Base-by-base conservation (phyloP, 1,140 invertebrate genomes). In the Asbolus verrucosus region DNA sequence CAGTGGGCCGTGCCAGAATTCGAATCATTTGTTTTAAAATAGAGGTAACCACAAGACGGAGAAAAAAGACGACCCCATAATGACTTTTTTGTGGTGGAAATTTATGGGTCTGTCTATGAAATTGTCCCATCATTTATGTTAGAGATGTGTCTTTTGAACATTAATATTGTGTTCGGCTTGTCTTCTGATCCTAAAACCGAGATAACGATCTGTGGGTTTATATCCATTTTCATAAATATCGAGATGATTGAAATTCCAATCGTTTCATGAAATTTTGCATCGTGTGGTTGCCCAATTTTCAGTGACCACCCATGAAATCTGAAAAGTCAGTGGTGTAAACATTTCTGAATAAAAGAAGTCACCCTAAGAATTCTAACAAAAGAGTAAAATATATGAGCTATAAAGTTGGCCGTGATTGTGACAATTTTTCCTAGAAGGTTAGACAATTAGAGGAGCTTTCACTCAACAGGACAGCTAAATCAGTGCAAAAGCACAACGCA, bases 111-210 rank as follows among this genome's bases (percentile, higher is more conserved):
- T 60, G 11, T 69, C 66, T 69, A 50, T 38, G 72, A 41, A 73
- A 73, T 73, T 73, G 72, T 73, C 72, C 72, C 72, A 73, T 73
- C 72, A 71, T 73, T 73, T 73, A 73, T 36, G 65, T 36, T 33
- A 18, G 33, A 36, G 69, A 67, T 54, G 43, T 67, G 68, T 70
- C 65, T 50, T 39, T 60, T 3, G 21, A 59, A 62, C 68, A 73
- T 73, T 70, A 70, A 73, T 73, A 70, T 73, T 54, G 33, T 73
- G 54, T 72, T 72, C 72, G 65, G 72, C 43, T 63, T 15, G 62
- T 73, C 65, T 69, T 59, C 14, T 19, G 41, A 46, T 27, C 11
- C 39, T 4, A 11, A 43, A 43, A 11, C 33, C 14, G 30, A 71
- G 66, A 72, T 72, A 68, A 69, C 13, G 31, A 67, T 63, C 66